Percentiles rank a stretch among this genome's conserved stretches.
phyloP scores from a whole-genome alignment of 2,888 invertebrate genomes.

The Drosophila aldrichi region DNA sequence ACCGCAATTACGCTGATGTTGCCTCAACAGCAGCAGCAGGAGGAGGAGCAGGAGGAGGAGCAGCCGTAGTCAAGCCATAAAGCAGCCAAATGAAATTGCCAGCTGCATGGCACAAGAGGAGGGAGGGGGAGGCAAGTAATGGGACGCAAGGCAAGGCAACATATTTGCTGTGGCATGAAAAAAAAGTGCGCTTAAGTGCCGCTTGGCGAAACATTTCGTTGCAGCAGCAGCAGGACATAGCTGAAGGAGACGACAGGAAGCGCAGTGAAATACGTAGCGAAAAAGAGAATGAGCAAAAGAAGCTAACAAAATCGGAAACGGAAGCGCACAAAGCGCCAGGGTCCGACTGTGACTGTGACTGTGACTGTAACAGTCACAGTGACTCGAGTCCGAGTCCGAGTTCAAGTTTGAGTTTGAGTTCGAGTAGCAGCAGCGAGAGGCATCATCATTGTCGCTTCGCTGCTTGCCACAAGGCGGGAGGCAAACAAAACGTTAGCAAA shows the following conservation, averaged over 20 bases:
- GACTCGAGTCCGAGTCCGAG: not conserved
- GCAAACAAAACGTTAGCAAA: slow-evolving; percentile 15
- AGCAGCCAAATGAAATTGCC: slow-evolving; percentile 71
- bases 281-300: not conserved
- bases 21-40: slow-evolving; percentile 29
- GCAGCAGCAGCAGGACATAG: slow-evolving; percentile 32
- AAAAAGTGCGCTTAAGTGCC: slow-evolving; percentile 78
- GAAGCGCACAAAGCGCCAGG: slow-evolving; percentile 76
- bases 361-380: too few species aligned
- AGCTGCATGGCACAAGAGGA: slow-evolving; percentile 6
- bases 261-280: slow-evolving; percentile 54
- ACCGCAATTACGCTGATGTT: slow-evolving; percentile 76
- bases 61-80: slow-evolving; percentile 43
- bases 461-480: slow-evolving; percentile 53
- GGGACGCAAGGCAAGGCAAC: slow-evolving; percentile 25
- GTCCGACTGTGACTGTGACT: slow-evolving; percentile 28
- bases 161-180: slow-evolving; percentile 60
- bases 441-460: slow-evolving; percentile 76
- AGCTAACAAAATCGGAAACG: slow-evolving; percentile 77
- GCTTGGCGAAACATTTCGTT: slow-evolving; percentile 75
- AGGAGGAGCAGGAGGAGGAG: slow-evolving; percentile 10
- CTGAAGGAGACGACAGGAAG: slow-evolving; percentile 48
- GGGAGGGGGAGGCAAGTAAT: not conserved
- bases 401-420: not conserved
- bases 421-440: slow-evolving; percentile 2